A percentile compares a stretch with the other conserved stretches of the same genome.
phyloP scores from a whole-genome alignment of 2,888 invertebrate genomes.

The Tipula lateralis region DNA sequence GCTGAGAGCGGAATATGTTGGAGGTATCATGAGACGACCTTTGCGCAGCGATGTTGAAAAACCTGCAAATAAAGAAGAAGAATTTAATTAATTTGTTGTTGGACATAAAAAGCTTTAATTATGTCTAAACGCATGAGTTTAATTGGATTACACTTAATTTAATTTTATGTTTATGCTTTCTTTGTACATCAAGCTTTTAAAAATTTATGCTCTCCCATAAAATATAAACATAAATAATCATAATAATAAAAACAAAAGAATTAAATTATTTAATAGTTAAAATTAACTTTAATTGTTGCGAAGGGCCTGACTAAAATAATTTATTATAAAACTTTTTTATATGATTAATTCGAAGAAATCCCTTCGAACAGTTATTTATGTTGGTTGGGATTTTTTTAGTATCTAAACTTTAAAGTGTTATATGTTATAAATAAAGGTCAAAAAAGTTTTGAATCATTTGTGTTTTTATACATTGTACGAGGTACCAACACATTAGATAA shows the following conservation, averaged over 20 bases:
- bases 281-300: not conserved
- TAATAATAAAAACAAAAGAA: not conserved
- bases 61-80: not conserved
- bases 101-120: not conserved
- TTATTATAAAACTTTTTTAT: not conserved
- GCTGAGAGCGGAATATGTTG: constrained; percentile 69
- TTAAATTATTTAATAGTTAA: not conserved
- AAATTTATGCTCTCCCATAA: not conserved
- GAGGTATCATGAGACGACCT: constrained; percentile 63
- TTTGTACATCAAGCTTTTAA: not conserved
- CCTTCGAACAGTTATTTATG: not conserved
- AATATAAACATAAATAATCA: not conserved
- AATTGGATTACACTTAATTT: not conserved
- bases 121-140: not conserved
- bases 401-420: not conserved
- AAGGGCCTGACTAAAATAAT: too few relatives aligned
- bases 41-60: not conserved
- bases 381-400: not conserved
- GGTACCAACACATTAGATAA: too few relatives aligned
- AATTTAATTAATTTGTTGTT: not conserved
- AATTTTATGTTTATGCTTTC: not conserved
- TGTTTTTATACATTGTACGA: too few relatives aligned
- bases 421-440: not conserved
- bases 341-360: not conserved
- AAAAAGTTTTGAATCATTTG: not conserved